Evolutionary conservation across 1,140 invertebrate genomes (phyloP).

Genomic region (Dendroctonus ponderosae): DNA sequence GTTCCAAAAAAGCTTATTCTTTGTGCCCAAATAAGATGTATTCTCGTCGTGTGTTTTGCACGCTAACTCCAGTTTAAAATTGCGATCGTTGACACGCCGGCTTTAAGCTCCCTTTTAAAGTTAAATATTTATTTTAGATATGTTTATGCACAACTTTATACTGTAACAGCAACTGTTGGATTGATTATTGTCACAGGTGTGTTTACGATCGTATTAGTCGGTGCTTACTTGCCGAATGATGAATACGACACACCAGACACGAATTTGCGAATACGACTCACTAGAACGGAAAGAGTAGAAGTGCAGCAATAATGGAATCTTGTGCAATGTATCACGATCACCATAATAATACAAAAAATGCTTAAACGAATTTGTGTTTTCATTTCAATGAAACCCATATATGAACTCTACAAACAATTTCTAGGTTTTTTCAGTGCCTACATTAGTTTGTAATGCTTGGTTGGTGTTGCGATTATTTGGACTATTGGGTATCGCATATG

Average conservation of each 20-base stretch:
- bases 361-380: not conserved
- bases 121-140: slow-evolving; percentile 41
- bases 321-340: slow-evolving; percentile 9
- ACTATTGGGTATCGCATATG: too few species aligned
- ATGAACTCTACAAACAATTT: too few species aligned
- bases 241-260: slow-evolving; percentile 22
- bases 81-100: too few species aligned
- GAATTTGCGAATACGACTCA: slow-evolving; percentile 10
- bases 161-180: slow-evolving; percentile 48
- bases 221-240: slow-evolving; percentile 47
- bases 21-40: too few species aligned
- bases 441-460: too few species aligned
- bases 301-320: slow-evolving; percentile 18
- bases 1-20: too few species aligned
- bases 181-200: slow-evolving; percentile 47
- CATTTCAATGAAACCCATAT: not conserved
- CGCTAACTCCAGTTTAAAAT: too few species aligned
- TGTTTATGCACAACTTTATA: slow-evolving; percentile 49
- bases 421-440: too few species aligned
- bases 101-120: too few species aligned
- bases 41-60: too few species aligned
- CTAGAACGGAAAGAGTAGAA: slow-evolving; percentile 16
- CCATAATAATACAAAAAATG: slow-evolving; percentile 1
- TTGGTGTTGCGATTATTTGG: too few species aligned
- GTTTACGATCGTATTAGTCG: slow-evolving; percentile 45